Base-by-base conservation (phyloP, 2,797 vertebrate genomes). In the Apodemus agrarius region DNA sequence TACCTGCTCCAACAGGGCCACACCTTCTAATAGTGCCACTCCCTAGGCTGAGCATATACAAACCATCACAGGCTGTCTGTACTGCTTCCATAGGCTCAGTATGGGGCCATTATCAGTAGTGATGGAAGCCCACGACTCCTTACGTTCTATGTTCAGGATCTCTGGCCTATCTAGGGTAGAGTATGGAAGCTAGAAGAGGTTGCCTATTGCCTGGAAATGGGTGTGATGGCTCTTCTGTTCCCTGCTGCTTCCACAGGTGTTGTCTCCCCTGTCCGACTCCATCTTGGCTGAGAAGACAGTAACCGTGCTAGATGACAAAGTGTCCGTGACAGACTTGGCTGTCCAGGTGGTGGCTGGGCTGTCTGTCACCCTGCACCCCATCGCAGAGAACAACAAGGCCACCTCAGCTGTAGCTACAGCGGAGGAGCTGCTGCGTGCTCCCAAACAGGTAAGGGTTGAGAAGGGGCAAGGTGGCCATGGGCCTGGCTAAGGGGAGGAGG, bases 211-310 rank as follows among this genome's bases (percentile, higher is more conserved):
- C 34, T 17, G 21, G 80, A 24, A 49, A 6, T 21, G 3, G 17
- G 74, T 1, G 5, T 43, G 74, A 90, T 0, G 3, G 40, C 0
- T 9, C 9, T 14, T 61, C 22, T 90, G 75, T 22, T 9, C 4
- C 26, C 89, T 29, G 31, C 13, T 52, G 1, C 78, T 1, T 40
- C 84, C 49, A 6, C 97, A 99, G 99, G 99, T 99, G 91, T 97
- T 99, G 96, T 99, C 99, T 93, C 99, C 99, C 9, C 97, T 99
- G 94, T 99, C 99, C 0, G 99, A 99, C 98, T 99, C 99, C 46
- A 99, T 99, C 98, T 98, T 99, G 98, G 99, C 99, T 2, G 99
- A 99, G 99, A 99, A 99, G 98, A 99, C 99, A 0, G 98, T 99
- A 94, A 99, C 99, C 0, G 99, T 99, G 97, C 97, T 99, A 85